Conservation (phyloP, 2,888 invertebrate species). For the Pammene fasciana region DNA sequence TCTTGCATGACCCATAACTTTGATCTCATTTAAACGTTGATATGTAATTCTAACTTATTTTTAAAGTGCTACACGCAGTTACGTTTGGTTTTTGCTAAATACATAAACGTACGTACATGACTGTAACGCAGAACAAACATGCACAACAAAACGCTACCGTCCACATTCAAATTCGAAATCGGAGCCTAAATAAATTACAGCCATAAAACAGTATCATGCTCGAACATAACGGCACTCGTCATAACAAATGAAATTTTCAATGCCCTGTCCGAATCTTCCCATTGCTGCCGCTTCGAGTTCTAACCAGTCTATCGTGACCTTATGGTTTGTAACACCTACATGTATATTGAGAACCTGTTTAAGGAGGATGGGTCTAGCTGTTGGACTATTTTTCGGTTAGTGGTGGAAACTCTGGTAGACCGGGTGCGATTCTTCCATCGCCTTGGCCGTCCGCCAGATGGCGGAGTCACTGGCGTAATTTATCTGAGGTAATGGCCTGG, state of each 20-base stretch:
- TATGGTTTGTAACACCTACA: neutral
- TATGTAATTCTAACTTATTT: too few relatives aligned
- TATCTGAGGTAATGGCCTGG: constrained; percentile 66
- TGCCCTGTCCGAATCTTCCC: constrained; percentile 13
- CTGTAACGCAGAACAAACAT: neutral
- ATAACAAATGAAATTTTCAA: constrained; percentile 56
- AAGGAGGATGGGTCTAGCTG: too few relatives aligned
- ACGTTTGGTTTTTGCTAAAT: neutral
- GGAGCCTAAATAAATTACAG: constrained; percentile 37
- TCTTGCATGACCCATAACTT: too few relatives aligned
- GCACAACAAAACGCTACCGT: constrained; percentile 12
- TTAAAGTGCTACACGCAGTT: too few relatives aligned
- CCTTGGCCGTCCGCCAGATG: constrained; percentile 53
- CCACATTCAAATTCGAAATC: constrained; percentile 22
- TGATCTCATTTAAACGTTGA: too few relatives aligned
- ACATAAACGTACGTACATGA: neutral
- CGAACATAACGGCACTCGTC: constrained; percentile 38
- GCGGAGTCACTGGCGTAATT: constrained; percentile 53
- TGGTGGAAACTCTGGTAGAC: neutral
- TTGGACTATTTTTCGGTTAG: neutral
- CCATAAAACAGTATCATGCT: constrained; percentile 34
- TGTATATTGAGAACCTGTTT: neutral
- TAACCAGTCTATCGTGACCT: neutral
- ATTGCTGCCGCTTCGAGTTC: neutral
- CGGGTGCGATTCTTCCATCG: constrained; percentile 28